Conservation (phyloP, 2,888 invertebrate genomes). For the Lithophane ornitopus region DNA sequence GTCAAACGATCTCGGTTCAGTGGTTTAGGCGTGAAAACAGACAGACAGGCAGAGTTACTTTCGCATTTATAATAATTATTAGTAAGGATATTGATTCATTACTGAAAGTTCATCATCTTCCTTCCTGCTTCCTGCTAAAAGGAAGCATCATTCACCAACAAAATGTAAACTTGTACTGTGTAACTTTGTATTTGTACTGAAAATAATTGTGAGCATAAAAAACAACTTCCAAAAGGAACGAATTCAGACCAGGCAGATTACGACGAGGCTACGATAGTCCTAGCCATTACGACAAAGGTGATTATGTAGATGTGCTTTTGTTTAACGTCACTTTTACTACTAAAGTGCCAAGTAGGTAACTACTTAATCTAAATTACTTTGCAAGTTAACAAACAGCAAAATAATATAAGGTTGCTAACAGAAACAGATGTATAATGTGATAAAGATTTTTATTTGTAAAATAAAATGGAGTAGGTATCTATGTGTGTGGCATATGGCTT, state of each 20-base stretch:
- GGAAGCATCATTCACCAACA: no score
- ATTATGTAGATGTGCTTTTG: background rate
- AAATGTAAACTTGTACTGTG: no score
- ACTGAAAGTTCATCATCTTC: no score
- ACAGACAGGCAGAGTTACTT: background rate
- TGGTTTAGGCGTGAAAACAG: background rate
- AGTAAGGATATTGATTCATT: background rate
- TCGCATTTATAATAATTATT: background rate
- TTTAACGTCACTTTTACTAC: background rate
- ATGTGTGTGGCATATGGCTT: constrained; percentile 26
- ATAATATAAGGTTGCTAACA: background rate
- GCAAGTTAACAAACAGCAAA: background rate
- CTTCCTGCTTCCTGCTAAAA: no score
- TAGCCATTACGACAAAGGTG: background rate
- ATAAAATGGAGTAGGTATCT: background rate
- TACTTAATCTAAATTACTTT: background rate
- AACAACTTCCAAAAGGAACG: background rate
- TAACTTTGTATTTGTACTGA: no score
- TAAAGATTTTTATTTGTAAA: constrained; percentile 11
- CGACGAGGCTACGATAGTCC: no score
- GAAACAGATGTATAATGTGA: background rate
- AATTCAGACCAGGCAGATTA: background rate
- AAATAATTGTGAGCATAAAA: background rate
- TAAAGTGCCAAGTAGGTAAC: background rate
- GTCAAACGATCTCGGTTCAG: background rate